These are phyloP conservation scores for Limonius californicus DNA, from an alignment of 1,140 invertebrate species.

Conservation along the genomic window DNA sequence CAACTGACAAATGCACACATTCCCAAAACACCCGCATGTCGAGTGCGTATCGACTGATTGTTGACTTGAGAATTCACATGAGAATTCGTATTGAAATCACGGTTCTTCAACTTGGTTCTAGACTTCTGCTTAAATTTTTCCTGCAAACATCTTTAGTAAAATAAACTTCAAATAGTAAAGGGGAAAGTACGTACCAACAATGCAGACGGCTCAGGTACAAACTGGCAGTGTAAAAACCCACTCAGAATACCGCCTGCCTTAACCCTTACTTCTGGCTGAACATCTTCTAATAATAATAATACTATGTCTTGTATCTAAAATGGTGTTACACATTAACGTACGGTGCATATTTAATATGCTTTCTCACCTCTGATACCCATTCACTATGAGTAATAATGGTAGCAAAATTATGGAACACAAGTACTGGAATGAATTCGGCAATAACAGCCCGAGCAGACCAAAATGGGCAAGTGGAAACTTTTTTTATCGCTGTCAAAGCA, in stretches of 20 bases:
- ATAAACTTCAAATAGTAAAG: conserved; percentile 25
- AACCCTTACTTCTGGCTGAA: conserved; percentile 73
- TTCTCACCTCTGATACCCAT: conserved; percentile 52
- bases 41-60: conserved; percentile 48
- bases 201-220: conserved; percentile 58
- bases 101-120: conserved; percentile 46
- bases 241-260: conserved; percentile 77
- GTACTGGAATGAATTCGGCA: conserved; percentile 73
- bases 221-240: conserved; percentile 82
- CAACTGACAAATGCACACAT: conserved; percentile 85
- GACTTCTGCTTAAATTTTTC: conserved; percentile 53
- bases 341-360: too few species aligned
- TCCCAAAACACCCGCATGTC: conserved; percentile 83
- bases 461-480: conserved; percentile 55
- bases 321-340: background rate
- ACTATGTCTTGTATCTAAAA: conserved; percentile 57
- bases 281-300: conserved; percentile 62
- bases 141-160: too few species aligned
- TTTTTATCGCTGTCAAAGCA: conserved; percentile 51
- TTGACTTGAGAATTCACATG: conserved; percentile 23
- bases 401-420: conserved; percentile 83
- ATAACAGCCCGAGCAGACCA: conserved; percentile 75
- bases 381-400: conserved; percentile 56
- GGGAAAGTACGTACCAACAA: conserved; percentile 52
- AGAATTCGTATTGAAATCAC: conserved; percentile 22